Evolutionary conservation across 2,888 invertebrate species (phyloP).

Genomic region (Blastobasis lacticolella): DNA sequence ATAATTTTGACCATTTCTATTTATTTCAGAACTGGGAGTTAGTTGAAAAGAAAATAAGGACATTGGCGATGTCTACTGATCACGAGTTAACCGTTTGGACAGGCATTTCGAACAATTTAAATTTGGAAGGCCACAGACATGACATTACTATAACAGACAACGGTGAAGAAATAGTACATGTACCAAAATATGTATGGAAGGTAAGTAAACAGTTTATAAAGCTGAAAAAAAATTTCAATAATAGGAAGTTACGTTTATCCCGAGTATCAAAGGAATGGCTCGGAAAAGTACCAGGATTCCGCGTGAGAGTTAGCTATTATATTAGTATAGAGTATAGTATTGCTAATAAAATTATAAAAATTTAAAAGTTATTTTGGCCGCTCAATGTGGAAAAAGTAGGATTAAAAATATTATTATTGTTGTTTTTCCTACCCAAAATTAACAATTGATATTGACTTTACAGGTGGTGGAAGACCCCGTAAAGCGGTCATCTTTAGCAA

Average conservation of each 20-base stretch:
- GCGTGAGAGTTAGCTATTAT: too few species aligned
- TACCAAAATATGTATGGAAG: constrained; percentile 45
- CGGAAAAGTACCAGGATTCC: too few species aligned
- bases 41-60: constrained; percentile 32
- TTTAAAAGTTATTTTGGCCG: too few species aligned
- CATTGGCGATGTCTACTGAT: constrained; percentile 18
- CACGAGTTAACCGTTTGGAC: constrained; percentile 28
- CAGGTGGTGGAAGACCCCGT: constrained; percentile 39
- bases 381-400: too few species aligned
- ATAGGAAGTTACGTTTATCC: too few species aligned
- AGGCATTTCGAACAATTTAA: constrained; percentile 23
- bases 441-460: constrained; percentile 4
- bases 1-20: not conserved
- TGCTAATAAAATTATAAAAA: too few species aligned
- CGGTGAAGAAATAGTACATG: constrained; percentile 11
- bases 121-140: constrained; percentile 5
- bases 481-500: constrained; percentile 29
- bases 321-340: too few species aligned
- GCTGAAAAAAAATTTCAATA: too few species aligned
- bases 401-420: too few species aligned
- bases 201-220: constrained; percentile 16
- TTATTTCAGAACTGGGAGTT: constrained; percentile 42
- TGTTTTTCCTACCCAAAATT: too few species aligned
- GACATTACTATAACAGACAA: not conserved
- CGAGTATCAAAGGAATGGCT: too few species aligned